Conservation (phyloP, 2,113 vertebrate genomes). For the Plecotus auritus region DNA sequence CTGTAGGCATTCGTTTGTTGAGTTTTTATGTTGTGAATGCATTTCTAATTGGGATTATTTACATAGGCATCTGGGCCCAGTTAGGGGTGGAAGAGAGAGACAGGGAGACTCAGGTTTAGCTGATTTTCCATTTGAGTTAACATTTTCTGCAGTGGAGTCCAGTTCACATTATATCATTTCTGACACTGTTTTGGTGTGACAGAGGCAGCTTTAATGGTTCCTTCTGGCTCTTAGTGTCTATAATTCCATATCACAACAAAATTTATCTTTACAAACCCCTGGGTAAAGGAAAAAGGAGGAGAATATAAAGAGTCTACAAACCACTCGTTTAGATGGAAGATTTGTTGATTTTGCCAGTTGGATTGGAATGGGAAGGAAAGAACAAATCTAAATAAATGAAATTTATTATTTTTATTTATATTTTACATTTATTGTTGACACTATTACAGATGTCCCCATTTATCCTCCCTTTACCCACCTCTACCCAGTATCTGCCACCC, state of each 20-base stretch:
- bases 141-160: not conserved
- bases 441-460: not conserved
- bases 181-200: not conserved
- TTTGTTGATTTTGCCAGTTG: not conserved
- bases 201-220: not conserved
- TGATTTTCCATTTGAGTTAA: not conserved
- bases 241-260: not conserved
- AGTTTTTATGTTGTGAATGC: constrained; percentile 64
- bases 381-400: not conserved
- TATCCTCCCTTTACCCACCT: not conserved
- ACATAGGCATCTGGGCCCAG: constrained; percentile 58
- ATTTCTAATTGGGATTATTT: constrained; percentile 71
- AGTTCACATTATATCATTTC: not conserved
- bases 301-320: not conserved
- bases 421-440: not conserved
- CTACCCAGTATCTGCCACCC: too few species aligned
- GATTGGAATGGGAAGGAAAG: not conserved
- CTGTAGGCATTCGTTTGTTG: constrained; percentile 60
- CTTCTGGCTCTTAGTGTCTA: not conserved
- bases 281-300: not conserved
- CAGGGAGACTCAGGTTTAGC: not conserved
- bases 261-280: not conserved
- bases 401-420: not conserved
- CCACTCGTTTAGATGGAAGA: not conserved
- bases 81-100: not conserved